phyloP scores from a whole-genome alignment of 2,113 vertebrate genomes.

The Phrynosoma blainvillii region DNA sequence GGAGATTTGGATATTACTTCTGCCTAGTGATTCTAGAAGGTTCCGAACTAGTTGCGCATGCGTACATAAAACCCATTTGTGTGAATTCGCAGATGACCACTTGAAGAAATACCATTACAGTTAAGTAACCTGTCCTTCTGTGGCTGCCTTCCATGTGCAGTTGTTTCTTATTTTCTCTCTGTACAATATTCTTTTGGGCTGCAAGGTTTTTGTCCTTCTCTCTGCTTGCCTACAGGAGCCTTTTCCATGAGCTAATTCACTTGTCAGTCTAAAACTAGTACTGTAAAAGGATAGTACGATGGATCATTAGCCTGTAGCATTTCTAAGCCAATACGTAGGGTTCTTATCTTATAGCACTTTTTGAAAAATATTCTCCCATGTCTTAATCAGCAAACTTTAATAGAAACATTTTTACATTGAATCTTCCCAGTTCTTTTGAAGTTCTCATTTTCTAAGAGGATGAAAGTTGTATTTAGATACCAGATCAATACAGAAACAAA shows the following conservation, averaged over 20 bases:
- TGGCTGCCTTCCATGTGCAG: constrained; percentile 53
- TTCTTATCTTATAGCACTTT: constrained; percentile 66
- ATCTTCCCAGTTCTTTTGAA: constrained; percentile 63
- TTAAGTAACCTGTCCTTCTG: too few species aligned
- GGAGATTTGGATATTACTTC: too few species aligned
- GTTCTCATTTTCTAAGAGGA: constrained; percentile 49
- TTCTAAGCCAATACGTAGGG: constrained; percentile 56
- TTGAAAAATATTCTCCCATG: constrained; percentile 55
- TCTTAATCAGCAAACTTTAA: neutral
- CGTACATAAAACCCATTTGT: too few species aligned
- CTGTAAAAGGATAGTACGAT: constrained; percentile 69
- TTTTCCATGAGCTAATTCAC: constrained; percentile 75
- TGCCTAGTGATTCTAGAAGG: too few species aligned
- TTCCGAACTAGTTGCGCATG: too few species aligned
- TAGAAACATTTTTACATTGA: constrained; percentile 59
- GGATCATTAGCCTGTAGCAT: constrained; percentile 69
- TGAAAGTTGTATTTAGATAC: constrained; percentile 67
- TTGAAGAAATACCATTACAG: too few species aligned
- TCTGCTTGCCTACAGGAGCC: constrained; percentile 67
- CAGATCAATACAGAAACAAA: constrained; percentile 69
- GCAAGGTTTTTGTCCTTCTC: constrained; percentile 52
- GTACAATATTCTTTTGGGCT: constrained; percentile 68
- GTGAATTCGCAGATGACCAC: too few species aligned
- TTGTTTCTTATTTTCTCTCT: constrained; percentile 50
- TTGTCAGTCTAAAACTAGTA: constrained; percentile 75